A percentile compares a stretch with the other conserved stretches of the same genome.
These are phyloP conservation scores for Dexiosoma caninum DNA, from an alignment of 2,888 invertebrate genomes.

Conservation along the genomic window DNA sequence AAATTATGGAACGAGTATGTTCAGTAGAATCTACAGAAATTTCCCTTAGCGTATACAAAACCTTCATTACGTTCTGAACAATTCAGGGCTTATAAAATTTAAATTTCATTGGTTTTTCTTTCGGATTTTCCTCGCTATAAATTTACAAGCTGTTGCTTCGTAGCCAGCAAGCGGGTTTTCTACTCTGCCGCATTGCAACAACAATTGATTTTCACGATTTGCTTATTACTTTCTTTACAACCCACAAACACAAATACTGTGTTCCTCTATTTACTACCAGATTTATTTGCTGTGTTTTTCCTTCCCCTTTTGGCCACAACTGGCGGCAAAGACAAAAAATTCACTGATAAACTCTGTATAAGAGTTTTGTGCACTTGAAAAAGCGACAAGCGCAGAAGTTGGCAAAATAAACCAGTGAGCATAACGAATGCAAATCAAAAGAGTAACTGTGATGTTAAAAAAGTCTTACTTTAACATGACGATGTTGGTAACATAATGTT, in stretches of 20 bases:
- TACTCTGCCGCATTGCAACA: constrained; percentile 21
- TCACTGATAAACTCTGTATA: constrained; percentile 3
- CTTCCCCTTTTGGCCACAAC: background rate
- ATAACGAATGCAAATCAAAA: background rate
- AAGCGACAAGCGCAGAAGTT: constrained; percentile 8
- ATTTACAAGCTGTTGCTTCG: constrained; percentile 8
- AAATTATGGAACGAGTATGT: too few relatives aligned
- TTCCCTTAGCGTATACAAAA: too few relatives aligned
- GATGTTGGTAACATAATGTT: constrained; percentile 8
- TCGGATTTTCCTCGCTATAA: background rate
- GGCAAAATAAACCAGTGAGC: background rate
- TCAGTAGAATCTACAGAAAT: too few relatives aligned
- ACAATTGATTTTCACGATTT: constrained; percentile 43
- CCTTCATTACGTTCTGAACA: too few relatives aligned
- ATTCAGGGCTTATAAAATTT: too few relatives aligned
- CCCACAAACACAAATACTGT: background rate
- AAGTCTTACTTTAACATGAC: background rate
- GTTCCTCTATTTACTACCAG: background rate
- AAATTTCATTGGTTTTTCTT: too few relatives aligned
- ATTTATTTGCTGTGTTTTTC: background rate
- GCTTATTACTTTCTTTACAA: constrained; percentile 44
- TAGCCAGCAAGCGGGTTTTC: background rate
- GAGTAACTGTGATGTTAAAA: too few relatives aligned
- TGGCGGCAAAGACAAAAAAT: background rate
- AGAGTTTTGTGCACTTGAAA: background rate